These are phyloP conservation scores for Scaptomyza cyrtandrae DNA, from an alignment of 2,888 invertebrate species.

Conservation along the genomic window DNA sequence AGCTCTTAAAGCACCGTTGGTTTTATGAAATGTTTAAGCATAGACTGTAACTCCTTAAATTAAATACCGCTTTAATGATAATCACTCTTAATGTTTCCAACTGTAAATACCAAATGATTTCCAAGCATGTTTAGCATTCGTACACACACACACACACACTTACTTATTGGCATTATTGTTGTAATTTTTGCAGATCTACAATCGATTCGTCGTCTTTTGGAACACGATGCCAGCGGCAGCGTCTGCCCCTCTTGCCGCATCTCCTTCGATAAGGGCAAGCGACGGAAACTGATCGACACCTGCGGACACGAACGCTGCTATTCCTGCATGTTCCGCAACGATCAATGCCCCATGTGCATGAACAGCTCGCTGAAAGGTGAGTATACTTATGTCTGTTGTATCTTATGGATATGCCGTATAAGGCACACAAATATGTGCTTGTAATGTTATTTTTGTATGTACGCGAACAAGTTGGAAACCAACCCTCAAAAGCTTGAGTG, in stretches of 20 bases:
- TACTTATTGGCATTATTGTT: background rate
- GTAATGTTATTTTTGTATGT: slow-evolving; percentile 8
- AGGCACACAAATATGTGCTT: slow-evolving; percentile 55
- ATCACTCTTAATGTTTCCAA: slow-evolving; percentile 22
- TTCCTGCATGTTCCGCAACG: slow-evolving; percentile 96
- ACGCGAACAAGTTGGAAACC: background rate
- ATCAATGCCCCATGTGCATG: slow-evolving; percentile 94
- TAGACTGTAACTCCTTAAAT: slow-evolving; percentile 3
- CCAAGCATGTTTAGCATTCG: slow-evolving; percentile 12
- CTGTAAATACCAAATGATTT: slow-evolving; percentile 34
- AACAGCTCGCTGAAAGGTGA: slow-evolving; percentile 84
- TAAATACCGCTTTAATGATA: slow-evolving; percentile 29
- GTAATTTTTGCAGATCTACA: slow-evolving; percentile 89
- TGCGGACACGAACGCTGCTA: slow-evolving; percentile 98
- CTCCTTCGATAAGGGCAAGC: slow-evolving; percentile 98
- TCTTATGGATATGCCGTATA: slow-evolving; percentile 61
- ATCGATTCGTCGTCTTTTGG: slow-evolving; percentile 91
- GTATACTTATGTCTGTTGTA: slow-evolving; percentile 48
- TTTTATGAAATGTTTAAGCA: slow-evolving; percentile 3
- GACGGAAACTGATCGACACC: slow-evolving; percentile 96
- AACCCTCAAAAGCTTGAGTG: slow-evolving; percentile 39
- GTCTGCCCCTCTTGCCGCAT: slow-evolving; percentile 94
- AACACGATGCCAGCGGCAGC: slow-evolving; percentile 89
- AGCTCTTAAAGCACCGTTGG: background rate
- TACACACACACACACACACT: background rate